phyloP scores from a whole-genome alignment of 2,113 vertebrate genomes.

The Myotis brandtii region DNA sequence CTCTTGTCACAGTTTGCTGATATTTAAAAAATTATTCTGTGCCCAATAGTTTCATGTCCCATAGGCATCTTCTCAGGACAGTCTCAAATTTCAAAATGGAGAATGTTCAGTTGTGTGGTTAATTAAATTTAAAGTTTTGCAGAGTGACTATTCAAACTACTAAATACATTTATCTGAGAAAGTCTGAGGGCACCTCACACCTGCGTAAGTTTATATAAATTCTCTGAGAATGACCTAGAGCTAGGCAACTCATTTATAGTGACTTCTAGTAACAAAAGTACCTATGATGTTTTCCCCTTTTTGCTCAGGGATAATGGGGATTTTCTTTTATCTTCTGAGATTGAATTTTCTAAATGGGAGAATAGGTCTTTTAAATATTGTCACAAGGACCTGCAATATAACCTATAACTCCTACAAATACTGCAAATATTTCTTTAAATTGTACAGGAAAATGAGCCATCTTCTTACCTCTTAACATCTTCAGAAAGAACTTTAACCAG shows the following conservation, averaged over 20 bases:
- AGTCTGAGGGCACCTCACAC: conserved; percentile 34
- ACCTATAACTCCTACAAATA: conserved; percentile 39
- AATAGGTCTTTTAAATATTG: conserved; percentile 53
- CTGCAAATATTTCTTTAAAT: conserved; percentile 60
- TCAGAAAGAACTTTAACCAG: conserved; percentile 72
- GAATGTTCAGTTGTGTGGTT: background rate
- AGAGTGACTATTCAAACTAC: background rate
- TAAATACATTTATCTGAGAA: background rate
- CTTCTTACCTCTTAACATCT: conserved; percentile 75
- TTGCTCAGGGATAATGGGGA: conserved; percentile 68
- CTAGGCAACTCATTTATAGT: conserved; percentile 16
- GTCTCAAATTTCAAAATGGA: conserved; percentile 48
- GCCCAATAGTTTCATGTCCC: background rate
- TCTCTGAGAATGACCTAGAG: conserved; percentile 45
- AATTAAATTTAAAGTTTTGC: conserved; percentile 52
- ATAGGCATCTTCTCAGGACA: conserved; percentile 47
- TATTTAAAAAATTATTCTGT: background rate
- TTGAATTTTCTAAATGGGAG: conserved; percentile 66
- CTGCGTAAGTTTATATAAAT: conserved; percentile 19
- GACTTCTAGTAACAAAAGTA: conserved; percentile 68
- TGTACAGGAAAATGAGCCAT: conserved; percentile 68
- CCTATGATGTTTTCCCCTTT: conserved; percentile 55
- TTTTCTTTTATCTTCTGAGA: conserved; percentile 71
- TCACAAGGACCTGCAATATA: conserved; percentile 40
- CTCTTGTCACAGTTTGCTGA: background rate